These are phyloP conservation scores for Crypturellus undulatus DNA, from an alignment of 2,113 vertebrate genomes.

Conservation along the genomic window DNA sequence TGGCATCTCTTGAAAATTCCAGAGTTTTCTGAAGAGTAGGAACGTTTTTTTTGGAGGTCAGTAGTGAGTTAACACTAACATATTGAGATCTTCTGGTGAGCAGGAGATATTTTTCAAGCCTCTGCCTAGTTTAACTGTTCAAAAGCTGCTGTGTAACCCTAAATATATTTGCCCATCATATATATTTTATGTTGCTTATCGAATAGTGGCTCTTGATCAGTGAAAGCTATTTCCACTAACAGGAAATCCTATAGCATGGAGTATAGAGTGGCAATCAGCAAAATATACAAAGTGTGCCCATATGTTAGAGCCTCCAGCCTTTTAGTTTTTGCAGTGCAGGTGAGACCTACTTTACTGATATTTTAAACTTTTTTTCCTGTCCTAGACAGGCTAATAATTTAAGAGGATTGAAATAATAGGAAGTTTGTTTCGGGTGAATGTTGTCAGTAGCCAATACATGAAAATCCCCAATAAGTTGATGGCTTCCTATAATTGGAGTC, in stretches of 20 bases:
- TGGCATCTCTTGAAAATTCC: not conserved
- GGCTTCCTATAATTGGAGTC: constrained; percentile 19
- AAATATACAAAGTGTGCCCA: not conserved
- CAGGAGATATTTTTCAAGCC: not conserved
- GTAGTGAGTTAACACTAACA: not conserved
- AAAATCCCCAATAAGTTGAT: constrained; percentile 47
- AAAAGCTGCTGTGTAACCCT: not conserved
- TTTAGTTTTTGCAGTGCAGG: not conserved
- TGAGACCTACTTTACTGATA: not conserved
- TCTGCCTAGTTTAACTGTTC: not conserved
- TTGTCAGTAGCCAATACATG: constrained; percentile 38
- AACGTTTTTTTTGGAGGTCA: not conserved
- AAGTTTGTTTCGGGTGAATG: not conserved
- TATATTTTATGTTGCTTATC: not conserved
- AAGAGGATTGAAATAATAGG: not conserved
- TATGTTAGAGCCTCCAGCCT: not conserved
- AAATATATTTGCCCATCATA: not conserved
- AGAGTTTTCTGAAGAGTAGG: not conserved
- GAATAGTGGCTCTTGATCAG: not conserved
- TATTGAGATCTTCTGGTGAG: not conserved
- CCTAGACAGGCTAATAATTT: not conserved
- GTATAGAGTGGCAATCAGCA: not conserved
- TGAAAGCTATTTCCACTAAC: not conserved
- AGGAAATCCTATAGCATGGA: not conserved
- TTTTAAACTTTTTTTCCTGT: not conserved